These are phyloP conservation scores for Peromyscus leucopus DNA, from an alignment of 2,113 vertebrate genomes.

Conservation along the genomic window DNA sequence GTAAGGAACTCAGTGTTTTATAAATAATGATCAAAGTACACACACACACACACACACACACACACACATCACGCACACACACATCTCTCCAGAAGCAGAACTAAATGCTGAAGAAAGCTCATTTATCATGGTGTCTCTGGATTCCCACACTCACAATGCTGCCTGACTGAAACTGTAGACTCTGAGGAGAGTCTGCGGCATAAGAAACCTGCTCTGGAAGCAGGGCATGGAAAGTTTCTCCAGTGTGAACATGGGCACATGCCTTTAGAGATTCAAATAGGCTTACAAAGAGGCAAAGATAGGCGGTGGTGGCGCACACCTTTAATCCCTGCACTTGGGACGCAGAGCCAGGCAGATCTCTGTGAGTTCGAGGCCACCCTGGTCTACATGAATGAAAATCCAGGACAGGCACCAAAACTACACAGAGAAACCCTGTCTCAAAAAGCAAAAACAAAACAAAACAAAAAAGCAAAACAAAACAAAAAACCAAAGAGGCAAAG, in stretches of 20 bases:
- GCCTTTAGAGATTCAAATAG: not conserved
- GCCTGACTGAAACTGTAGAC: too few relatives aligned
- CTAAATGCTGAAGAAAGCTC: not conserved
- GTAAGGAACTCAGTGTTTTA: not conserved
- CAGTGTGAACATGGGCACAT: not conserved
- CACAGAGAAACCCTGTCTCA: too few relatives aligned
- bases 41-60: not conserved
- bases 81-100: not conserved
- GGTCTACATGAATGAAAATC: too few relatives aligned
- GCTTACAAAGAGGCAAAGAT: not conserved
- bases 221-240: not conserved
- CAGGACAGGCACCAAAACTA: too few relatives aligned
- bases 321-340: too few relatives aligned
- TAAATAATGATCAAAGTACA: not conserved
- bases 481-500: not conserved
- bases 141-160: not conserved
- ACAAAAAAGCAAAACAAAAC: too few relatives aligned
- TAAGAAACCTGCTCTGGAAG: not conserved
- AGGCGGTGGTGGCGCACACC: too few relatives aligned
- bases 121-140: not conserved
- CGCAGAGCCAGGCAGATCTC: too few relatives aligned
- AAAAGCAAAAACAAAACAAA: too few relatives aligned
- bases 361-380: too few relatives aligned
- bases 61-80: not conserved
- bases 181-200: not conserved